Percentiles rank a stretch among this genome's conserved stretches.
phyloP scores from a whole-genome alignment of 2,888 invertebrate genomes.

The Spodoptera picta region DNA sequence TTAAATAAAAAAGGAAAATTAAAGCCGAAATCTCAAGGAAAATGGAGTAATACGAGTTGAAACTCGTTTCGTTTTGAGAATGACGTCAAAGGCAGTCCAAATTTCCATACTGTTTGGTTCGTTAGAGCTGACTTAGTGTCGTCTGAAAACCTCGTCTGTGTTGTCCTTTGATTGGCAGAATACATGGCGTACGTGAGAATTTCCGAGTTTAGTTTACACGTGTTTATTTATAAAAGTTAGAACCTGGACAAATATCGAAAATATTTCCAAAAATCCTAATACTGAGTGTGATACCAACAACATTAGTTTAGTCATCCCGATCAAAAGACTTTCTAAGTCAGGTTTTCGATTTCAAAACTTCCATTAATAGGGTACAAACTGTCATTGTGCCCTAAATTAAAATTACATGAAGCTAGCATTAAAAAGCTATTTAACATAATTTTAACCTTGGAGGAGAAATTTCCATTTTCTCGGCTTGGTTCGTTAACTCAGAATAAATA shows the following conservation, averaged over 20 bases:
- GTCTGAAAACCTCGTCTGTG: conserved; percentile 42
- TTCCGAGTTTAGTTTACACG: not conserved
- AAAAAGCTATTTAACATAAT: conserved; percentile 16
- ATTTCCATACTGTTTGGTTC: conserved; percentile 63
- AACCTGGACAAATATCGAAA: no score
- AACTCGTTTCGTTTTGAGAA: conserved; percentile 50
- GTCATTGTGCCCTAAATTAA: no score
- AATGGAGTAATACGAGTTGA: conserved; percentile 36
- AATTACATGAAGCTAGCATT: no score
- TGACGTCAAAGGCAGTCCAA: conserved; percentile 46
- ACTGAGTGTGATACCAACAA: no score
- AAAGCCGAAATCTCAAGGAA: conserved; percentile 44
- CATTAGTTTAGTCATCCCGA: no score
- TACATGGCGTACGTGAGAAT: conserved; percentile 28
- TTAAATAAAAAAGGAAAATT: conserved; percentile 21
- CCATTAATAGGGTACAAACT: no score
- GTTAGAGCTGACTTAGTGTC: conserved; percentile 57
- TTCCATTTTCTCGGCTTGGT: conserved; percentile 36
- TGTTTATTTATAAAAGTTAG: not conserved
- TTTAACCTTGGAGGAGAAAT: conserved; percentile 17
- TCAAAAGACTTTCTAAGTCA: no score
- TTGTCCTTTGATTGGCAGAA: conserved; percentile 53
- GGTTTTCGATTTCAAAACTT: no score
- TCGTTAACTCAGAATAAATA: conserved; percentile 40
- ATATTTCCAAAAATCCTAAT: no score